A percentile compares a stretch with the other conserved stretches of the same genome.
phyloP scores from a whole-genome alignment of 2,797 vertebrate genomes.

The Euphonia xanthogaster region DNA sequence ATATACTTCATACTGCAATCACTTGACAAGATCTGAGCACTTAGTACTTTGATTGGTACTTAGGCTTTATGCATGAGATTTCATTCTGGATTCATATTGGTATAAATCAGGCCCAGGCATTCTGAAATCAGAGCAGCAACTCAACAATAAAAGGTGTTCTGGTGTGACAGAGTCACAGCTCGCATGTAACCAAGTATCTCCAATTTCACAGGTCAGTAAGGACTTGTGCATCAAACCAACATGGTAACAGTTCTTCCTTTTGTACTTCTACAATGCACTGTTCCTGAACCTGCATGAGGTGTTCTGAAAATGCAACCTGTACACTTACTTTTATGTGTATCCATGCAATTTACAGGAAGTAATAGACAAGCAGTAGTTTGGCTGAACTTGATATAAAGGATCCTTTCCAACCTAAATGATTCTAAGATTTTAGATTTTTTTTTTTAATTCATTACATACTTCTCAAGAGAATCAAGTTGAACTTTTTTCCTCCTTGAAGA shows the following conservation, averaged over 20 bases:
- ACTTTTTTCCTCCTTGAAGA: not conserved
- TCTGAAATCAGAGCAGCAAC: not conserved
- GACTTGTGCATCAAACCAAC: not conserved
- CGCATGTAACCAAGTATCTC: rapidly evolving
- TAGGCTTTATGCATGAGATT: not conserved
- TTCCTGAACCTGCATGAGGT: not conserved
- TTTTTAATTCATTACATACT: not conserved
- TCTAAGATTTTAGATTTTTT: not conserved
- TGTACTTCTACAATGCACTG: not conserved
- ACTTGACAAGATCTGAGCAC: not conserved
- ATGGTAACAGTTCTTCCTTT: not conserved
- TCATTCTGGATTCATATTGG: not conserved
- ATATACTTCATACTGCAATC: not conserved
- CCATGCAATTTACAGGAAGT: not conserved
- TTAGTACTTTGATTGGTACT: not conserved
- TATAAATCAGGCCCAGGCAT: not conserved
- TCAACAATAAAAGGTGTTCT: not conserved
- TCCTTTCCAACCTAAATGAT: not conserved
- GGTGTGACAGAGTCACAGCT: not conserved
- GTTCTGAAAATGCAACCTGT: not conserved
- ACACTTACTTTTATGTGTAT: not conserved
- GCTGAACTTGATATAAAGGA: not conserved
- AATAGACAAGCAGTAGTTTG: not conserved
- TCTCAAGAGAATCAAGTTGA: not conserved
- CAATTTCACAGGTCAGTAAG: not conserved